phyloP scores from a whole-genome alignment of 2,113 vertebrate species.

The Pelobates fuscus region DNA sequence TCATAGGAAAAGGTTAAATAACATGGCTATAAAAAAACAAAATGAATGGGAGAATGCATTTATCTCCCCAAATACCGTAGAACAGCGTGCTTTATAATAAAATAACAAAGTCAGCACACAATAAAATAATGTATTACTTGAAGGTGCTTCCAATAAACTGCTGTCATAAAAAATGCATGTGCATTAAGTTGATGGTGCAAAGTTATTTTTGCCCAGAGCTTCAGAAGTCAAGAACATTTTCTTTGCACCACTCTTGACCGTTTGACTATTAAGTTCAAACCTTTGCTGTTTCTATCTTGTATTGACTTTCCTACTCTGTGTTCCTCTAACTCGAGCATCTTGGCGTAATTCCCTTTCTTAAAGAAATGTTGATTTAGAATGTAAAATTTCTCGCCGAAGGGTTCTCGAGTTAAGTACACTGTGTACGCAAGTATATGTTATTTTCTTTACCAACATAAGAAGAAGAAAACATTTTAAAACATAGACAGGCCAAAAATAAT shows the following conservation, averaged over 20 bases:
- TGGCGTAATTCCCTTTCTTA: conserved; percentile 12
- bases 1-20: conserved; percentile 7
- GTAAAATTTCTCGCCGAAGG: too few species aligned
- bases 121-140: conserved; percentile 30
- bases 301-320: conserved; percentile 4
- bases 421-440: too few species aligned
- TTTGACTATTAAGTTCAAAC: not conserved
- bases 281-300: not conserved
- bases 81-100: not conserved
- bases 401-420: too few species aligned
- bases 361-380: too few species aligned
- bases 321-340: conserved; percentile 6
- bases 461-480: too few species aligned
- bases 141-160: conserved; percentile 32
- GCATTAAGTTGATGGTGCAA: conserved; percentile 33
- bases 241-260: not conserved
- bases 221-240: conserved; percentile 7
- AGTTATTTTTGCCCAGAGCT: conserved; percentile 13
- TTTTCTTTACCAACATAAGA: too few species aligned
- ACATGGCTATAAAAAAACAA: not conserved
- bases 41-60: not conserved
- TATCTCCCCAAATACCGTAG: not conserved
- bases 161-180: conserved; percentile 47
- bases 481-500: too few species aligned
- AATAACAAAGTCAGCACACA: conserved; percentile 28